These are phyloP conservation scores for Achlya flavicornis DNA, from an alignment of 2,888 invertebrate species.

Conservation along the genomic window DNA sequence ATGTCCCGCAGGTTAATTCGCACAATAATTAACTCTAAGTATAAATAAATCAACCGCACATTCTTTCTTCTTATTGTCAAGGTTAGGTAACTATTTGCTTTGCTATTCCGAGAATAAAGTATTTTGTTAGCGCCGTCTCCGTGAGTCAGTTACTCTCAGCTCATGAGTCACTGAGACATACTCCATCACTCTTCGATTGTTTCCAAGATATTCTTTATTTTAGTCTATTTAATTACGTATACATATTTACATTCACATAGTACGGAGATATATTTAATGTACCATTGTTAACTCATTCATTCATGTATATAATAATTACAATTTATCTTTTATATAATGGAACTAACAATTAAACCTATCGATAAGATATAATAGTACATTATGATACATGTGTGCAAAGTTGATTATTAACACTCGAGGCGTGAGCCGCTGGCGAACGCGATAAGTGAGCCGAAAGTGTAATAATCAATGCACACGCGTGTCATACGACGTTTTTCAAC, in stretches of 20 bases:
- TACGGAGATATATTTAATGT: not conserved
- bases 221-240: constrained; percentile 40
- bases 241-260: not conserved
- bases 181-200: constrained; percentile 64
- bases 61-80: constrained; percentile 54
- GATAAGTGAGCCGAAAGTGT: no score
- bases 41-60: not conserved
- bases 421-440: no score
- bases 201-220: constrained; percentile 64
- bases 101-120: constrained; percentile 69
- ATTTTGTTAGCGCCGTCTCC: constrained; percentile 65
- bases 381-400: no score
- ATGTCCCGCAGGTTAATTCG: no score
- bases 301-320: no score
- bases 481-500: no score
- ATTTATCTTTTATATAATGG: no score
- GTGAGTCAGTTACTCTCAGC: constrained; percentile 62
- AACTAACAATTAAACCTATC: no score
- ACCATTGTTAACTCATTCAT: not conserved
- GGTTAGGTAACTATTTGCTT: constrained; percentile 47
- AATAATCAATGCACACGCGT: no score
- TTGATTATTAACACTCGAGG: no score
- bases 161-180: constrained; percentile 60
- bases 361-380: no score
- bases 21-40: no score